Evolutionary conservation across 2,113 vertebrate species (phyloP).

Genomic region (Chitala chitala): DNA sequence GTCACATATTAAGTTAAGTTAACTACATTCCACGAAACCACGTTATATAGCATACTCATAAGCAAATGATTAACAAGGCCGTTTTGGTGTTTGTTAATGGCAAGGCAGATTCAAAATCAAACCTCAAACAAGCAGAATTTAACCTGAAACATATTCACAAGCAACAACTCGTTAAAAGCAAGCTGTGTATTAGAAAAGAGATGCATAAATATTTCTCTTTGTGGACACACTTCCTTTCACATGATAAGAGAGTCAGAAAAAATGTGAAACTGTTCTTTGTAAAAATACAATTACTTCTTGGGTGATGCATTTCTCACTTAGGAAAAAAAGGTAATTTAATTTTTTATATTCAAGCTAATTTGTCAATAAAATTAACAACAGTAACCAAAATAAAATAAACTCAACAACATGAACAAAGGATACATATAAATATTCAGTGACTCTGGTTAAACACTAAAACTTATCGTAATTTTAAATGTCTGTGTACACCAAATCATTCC

Average conservation of each 20-base stretch:
- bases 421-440: too few relatives aligned
- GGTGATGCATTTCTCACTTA: too few relatives aligned
- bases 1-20: neutral
- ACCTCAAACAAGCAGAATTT: neutral
- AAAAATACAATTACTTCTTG: too few relatives aligned
- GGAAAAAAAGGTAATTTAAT: too few relatives aligned
- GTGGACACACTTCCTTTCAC: neutral
- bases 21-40: neutral
- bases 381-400: too few relatives aligned
- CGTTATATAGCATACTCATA: neutral
- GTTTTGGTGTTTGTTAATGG: neutral
- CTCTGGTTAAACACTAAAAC: too few relatives aligned
- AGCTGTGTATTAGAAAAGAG: neutral
- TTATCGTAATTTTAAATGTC: too few relatives aligned
- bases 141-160: neutral
- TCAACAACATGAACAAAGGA: too few relatives aligned
- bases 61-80: neutral
- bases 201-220: neutral
- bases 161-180: neutral
- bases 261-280: neutral
- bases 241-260: neutral
- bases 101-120: neutral
- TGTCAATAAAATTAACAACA: too few relatives aligned
- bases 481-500: too few relatives aligned
- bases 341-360: too few relatives aligned